A percentile compares a stretch with the other conserved stretches of the same genome.
These are phyloP conservation scores for Drosophila formosana DNA, from an alignment of 2,888 invertebrate genomes.

Conservation along the genomic window DNA sequence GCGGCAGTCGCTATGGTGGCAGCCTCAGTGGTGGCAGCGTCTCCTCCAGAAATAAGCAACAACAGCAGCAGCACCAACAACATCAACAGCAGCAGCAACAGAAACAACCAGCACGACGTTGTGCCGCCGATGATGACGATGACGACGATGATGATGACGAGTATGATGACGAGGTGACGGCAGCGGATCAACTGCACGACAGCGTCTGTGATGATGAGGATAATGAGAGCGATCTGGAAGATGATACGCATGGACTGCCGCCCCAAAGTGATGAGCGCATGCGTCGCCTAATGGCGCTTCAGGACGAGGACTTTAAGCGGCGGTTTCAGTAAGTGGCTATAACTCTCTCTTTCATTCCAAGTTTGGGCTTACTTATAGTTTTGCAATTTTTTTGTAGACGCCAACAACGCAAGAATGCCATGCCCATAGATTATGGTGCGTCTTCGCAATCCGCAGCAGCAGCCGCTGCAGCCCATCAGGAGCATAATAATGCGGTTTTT, in stretches of 20 bases:
- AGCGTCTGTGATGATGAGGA: constrained; percentile 81
- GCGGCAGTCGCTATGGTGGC: constrained; percentile 64
- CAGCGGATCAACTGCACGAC: constrained; percentile 70
- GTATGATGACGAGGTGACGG: constrained; percentile 73
- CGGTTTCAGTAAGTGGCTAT: constrained; percentile 82
- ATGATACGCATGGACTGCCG: constrained; percentile 73
- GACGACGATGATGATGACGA: constrained; percentile 68
- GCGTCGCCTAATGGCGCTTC: constrained; percentile 82
- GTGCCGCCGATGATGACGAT: constrained; percentile 59
- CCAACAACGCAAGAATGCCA: constrained; percentile 79
- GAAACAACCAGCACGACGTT: constrained; percentile 53
- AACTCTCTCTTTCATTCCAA: background rate
- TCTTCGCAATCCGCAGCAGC: constrained; percentile 52
- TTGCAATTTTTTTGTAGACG: constrained; percentile 60
- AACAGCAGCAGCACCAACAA: constrained; percentile 49
- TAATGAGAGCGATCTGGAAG: constrained; percentile 76
- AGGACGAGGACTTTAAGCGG: constrained; percentile 82
- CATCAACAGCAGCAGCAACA: constrained; percentile 48
- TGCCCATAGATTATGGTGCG: constrained; percentile 69
- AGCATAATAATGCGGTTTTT: constrained; percentile 80
- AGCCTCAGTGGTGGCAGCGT: constrained; percentile 74
- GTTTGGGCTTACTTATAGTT: background rate
- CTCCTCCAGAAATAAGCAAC: constrained; percentile 68
- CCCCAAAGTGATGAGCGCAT: constrained; percentile 83
- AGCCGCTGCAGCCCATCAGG: constrained; percentile 55